These are phyloP conservation scores for Gastrophryne carolinensis DNA, from an alignment of 2,797 vertebrate genomes.

Conservation along the genomic window DNA sequence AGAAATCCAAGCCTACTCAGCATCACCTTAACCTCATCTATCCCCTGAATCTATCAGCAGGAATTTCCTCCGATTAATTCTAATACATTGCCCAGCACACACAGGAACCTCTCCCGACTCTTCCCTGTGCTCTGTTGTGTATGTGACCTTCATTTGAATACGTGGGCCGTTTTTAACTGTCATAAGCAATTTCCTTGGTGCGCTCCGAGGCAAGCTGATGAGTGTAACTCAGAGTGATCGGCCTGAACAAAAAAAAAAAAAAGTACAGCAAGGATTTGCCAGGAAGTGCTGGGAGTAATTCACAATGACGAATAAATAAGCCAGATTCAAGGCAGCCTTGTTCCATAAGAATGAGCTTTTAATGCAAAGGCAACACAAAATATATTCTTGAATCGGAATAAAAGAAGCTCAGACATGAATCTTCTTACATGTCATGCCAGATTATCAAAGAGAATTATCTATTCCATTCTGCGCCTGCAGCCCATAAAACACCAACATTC, in stretches of 20 bases:
- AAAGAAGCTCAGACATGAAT: conserved; percentile 4
- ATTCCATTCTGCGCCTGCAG: conserved; percentile 7
- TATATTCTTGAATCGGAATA: conserved; percentile 15
- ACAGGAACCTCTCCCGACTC: background rate
- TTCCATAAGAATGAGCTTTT: conserved; percentile 7
- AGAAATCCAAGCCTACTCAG: background rate
- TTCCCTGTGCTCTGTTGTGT: conserved; percentile 13
- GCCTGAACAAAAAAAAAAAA: background rate
- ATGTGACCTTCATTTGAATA: conserved; percentile 27
- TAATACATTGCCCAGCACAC: background rate
- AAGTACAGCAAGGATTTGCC: conserved; percentile 22
- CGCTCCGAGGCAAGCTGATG: background rate
- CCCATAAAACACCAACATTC: background rate
- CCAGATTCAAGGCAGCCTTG: background rate
- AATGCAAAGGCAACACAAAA: conserved; percentile 24
- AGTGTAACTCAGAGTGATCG: conserved; percentile 33
- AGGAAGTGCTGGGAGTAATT: conserved; percentile 24
- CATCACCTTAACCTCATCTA: conserved; percentile 10
- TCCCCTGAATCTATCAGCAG: conserved; percentile 19
- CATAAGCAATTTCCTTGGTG: conserved; percentile 41
- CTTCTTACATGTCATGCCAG: conserved; percentile 31
- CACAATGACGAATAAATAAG: conserved; percentile 26
- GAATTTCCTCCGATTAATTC: conserved; percentile 30
- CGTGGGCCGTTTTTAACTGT: conserved; percentile 23
- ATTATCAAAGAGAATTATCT: conserved; percentile 40